A percentile compares a stretch with the other conserved stretches of the same genome.
phyloP scores from a whole-genome alignment of 2,113 vertebrate genomes.

The Zingel zingel region DNA sequence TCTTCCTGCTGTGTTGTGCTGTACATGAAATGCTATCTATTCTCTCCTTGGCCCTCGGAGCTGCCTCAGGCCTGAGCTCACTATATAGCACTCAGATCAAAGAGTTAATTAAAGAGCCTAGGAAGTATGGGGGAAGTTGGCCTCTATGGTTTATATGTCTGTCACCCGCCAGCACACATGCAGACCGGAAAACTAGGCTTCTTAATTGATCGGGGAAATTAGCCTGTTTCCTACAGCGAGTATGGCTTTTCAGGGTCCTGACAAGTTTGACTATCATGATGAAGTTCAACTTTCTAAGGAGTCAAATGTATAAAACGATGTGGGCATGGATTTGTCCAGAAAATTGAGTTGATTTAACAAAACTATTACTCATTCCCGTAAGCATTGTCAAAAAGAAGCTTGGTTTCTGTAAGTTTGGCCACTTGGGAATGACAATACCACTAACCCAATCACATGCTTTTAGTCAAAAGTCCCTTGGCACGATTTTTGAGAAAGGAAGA shows the following conservation, averaged over 20 bases:
- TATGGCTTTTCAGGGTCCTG: constrained; percentile 38
- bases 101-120: constrained; percentile 73
- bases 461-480: constrained; percentile 62
- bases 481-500: constrained; percentile 42
- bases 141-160: constrained; percentile 71
- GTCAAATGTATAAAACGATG: constrained; percentile 29
- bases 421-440: constrained; percentile 41
- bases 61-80: constrained; percentile 59
- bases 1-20: constrained; percentile 27
- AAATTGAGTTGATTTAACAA: constrained; percentile 23
- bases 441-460: constrained; percentile 62
- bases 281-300: constrained; percentile 31
- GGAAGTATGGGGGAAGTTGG: constrained; percentile 72
- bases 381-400: constrained; percentile 23
- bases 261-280: constrained; percentile 45
- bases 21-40: constrained; percentile 43
- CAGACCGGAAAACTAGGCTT: constrained; percentile 66
- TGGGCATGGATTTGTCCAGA: constrained; percentile 20
- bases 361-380: constrained; percentile 11
- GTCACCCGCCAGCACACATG: constrained; percentile 67
- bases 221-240: constrained; percentile 56
- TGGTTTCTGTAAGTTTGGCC: constrained; percentile 51
- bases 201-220: constrained; percentile 77
- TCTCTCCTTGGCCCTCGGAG: constrained; percentile 39
- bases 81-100: constrained; percentile 67